These are phyloP conservation scores for Luffia ferchaultella DNA, from an alignment of 2,888 invertebrate species.

Conservation along the genomic window DNA sequence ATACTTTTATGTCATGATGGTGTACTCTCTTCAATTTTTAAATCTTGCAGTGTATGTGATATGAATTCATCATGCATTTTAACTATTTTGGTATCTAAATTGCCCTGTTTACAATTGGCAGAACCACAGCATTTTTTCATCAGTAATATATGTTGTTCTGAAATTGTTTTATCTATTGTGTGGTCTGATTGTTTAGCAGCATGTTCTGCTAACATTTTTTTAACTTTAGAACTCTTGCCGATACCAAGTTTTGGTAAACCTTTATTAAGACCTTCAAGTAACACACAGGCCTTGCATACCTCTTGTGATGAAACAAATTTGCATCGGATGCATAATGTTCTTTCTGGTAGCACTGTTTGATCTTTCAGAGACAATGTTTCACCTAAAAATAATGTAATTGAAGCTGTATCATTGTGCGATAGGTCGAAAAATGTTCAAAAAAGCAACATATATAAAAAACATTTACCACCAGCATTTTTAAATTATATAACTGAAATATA, in stretches of 20 bases:
- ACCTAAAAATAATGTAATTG: conserved; percentile 57
- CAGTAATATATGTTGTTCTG: neutral
- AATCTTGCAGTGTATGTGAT: too few species aligned
- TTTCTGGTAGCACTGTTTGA: conserved; percentile 80
- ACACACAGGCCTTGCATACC: conserved; percentile 95
- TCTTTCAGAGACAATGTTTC: conserved; percentile 87
- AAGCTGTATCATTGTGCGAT: too few species aligned
- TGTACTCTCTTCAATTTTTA: too few species aligned
- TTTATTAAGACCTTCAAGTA: conserved; percentile 94
- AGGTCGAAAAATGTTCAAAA: too few species aligned
- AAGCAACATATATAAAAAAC: conserved; percentile 5
- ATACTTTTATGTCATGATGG: too few species aligned
- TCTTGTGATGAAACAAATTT: conserved; percentile 92
- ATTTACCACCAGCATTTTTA: neutral
- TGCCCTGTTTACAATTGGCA: neutral
- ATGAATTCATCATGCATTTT: too few species aligned
- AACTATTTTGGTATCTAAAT: too few species aligned
- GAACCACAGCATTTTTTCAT: conserved; percentile 5
- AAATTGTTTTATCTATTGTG: neutral
- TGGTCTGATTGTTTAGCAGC: conserved; percentile 27
- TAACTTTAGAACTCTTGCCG: conserved; percentile 85
- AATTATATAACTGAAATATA: neutral
- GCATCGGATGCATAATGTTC: conserved; percentile 84
- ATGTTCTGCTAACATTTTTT: conserved; percentile 69
- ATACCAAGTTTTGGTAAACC: conserved; percentile 92